Base-by-base conservation (phyloP, 1,140 invertebrate genomes). In the Drosophila gunungcola region DNA sequence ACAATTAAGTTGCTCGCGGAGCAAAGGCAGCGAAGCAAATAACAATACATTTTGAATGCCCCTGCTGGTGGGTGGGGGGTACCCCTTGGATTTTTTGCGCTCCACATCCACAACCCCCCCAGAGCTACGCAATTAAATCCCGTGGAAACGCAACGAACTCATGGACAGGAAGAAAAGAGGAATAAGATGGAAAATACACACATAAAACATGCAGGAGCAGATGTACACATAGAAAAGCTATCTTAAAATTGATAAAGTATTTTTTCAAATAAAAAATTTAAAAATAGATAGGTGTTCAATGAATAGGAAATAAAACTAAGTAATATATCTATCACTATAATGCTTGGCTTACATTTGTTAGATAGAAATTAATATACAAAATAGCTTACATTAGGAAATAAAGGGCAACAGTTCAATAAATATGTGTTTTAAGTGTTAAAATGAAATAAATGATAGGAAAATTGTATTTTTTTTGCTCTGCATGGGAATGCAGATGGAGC, bases 31-130 rank as follows among this genome's bases (percentile, higher is more conserved):
- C 43, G 16, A 80, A 36, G 68, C 81, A 85, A 73, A 85, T 85
- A 85, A 85, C 78, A 86, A 82, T 88, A 86, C 83, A 82, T 79
- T 88, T 86, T 86, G 68, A 88, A 82, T 86, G 82, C 75, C 83
- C 57, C 67, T 78, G 49, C 39, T 49, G 38, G 55, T 21, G 43
- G 61, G 55, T 21, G 43, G 61, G 41, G 39, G 34, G 36, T 43
- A 57, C 46, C 45, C 21, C 51, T 25, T 16, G 42, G 38, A 54
- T 16, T 51, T 34, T 34, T 32, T 27, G 29, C 55, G 43, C 61
- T 36, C 49, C 64, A 45, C 42, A n/a, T 21, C 25, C 27, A 32
- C 48, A n/a, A 25, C 42, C 42, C 49, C 52, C 34, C n/a, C 56
- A 41, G 36, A 60, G 58, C 42, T 55, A 42, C 61, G 82, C 78